phyloP scores from a whole-genome alignment of 2,888 invertebrate species.

The Microctonus aethiopoides region DNA sequence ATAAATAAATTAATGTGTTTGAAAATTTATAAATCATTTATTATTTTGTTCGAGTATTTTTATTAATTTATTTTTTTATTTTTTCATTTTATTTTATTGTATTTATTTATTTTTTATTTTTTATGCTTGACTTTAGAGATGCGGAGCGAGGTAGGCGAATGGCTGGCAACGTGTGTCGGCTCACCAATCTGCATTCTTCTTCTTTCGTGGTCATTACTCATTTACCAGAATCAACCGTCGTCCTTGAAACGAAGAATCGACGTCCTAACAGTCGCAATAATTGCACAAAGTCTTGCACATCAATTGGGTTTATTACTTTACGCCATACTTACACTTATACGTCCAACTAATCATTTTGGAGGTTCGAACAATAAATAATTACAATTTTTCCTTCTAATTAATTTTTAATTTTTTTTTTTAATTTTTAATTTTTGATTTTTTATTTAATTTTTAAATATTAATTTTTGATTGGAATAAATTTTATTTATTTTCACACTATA shows the following conservation, averaged over 20 bases:
- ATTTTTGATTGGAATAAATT: background rate
- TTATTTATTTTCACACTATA: no score
- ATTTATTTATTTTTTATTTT: slow-evolving; percentile 2
- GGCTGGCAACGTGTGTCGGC: slow-evolving; percentile 67
- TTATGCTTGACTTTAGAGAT: slow-evolving; percentile 52
- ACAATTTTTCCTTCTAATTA: no score
- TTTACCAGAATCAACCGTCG: slow-evolving; percentile 67
- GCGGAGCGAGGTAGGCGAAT: slow-evolving; percentile 66
- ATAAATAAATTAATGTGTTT: no score
- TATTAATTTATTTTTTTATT: background rate
- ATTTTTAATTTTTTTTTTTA: no score
- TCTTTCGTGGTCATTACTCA: slow-evolving; percentile 67
- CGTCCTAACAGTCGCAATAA: slow-evolving; percentile 67
- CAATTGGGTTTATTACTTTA: slow-evolving; percentile 63
- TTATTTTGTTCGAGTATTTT: no score
- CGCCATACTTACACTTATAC: slow-evolving; percentile 64
- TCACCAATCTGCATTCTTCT: slow-evolving; percentile 67
- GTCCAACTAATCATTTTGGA: slow-evolving; percentile 63
- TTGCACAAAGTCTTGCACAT: slow-evolving; percentile 63
- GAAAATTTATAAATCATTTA: no score
- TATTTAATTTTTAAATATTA: no score
- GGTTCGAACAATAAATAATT: slow-evolving; percentile 46
- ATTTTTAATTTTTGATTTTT: no score
- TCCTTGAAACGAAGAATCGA: slow-evolving; percentile 67
- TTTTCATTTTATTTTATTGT: background rate